Percentiles rank a stretch among this genome's conserved stretches.
Evolutionary conservation across 2,888 invertebrate species (phyloP).

Genomic region (Dendrolimus pini): DNA sequence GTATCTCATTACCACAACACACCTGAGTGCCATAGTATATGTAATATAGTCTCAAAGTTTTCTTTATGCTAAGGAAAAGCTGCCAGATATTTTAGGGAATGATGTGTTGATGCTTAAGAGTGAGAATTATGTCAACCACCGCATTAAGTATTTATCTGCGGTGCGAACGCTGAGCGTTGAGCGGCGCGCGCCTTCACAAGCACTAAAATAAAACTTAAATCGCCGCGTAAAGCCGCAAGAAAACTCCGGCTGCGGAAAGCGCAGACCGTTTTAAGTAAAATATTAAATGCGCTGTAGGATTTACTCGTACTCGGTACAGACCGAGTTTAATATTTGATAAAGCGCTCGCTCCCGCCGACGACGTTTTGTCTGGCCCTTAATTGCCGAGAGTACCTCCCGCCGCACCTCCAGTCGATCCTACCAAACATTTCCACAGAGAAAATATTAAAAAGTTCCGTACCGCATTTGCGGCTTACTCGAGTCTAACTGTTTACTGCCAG

Average conservation of each 20-base stretch:
- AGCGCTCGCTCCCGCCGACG: slow-evolving; percentile 40
- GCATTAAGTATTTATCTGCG: slow-evolving; percentile 43
- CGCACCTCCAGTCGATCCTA: slow-evolving; percentile 8
- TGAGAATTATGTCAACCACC: slow-evolving; percentile 32
- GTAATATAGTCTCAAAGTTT: too few relatives aligned
- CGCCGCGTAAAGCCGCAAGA: slow-evolving; percentile 45
- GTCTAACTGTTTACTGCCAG: slow-evolving; percentile 61
- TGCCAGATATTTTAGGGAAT: neutral
- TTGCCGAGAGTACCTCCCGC: slow-evolving; percentile 52
- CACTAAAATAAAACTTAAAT: slow-evolving; percentile 62
- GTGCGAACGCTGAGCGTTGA: slow-evolving; percentile 27
- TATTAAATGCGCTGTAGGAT: slow-evolving; percentile 66
- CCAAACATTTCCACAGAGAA: slow-evolving; percentile 17
- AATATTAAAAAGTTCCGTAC: slow-evolving; percentile 55
- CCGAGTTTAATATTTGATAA: slow-evolving; percentile 63
- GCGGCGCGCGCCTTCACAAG: slow-evolving; percentile 31
- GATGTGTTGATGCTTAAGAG: slow-evolving; percentile 19
- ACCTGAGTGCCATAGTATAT: too few relatives aligned
- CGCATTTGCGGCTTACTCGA: slow-evolving; percentile 34
- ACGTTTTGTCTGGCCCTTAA: slow-evolving; percentile 61
- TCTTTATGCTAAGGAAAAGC: too few relatives aligned
- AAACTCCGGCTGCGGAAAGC: slow-evolving; percentile 54
- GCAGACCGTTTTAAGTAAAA: slow-evolving; percentile 67
- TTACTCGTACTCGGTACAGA: slow-evolving; percentile 47
- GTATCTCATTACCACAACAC: too few relatives aligned